phyloP scores from a whole-genome alignment of 2,797 vertebrate species.

The Odontamblyopus rebecca region DNA sequence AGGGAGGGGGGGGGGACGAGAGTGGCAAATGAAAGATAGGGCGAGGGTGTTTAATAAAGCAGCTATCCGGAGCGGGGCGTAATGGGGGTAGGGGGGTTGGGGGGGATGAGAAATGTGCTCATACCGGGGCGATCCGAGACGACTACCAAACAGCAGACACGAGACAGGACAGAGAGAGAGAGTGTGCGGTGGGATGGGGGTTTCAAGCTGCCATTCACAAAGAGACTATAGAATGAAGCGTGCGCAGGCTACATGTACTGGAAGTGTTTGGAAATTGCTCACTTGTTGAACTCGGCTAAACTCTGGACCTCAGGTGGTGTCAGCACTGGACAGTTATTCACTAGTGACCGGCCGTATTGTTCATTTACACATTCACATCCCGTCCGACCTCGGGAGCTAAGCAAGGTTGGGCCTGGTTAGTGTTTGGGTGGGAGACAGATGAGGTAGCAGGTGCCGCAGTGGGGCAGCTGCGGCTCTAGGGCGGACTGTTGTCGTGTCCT shows the following conservation, averaged over 20 bases:
- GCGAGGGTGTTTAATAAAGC: slow-evolving; percentile 77
- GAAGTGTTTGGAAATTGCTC: neutral
- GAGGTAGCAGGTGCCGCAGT: too few relatives aligned
- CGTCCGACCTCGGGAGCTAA: too few relatives aligned
- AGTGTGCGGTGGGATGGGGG: neutral
- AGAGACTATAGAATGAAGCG: neutral
- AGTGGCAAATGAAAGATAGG: slow-evolving; percentile 74
- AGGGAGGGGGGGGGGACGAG: slow-evolving; percentile 28
- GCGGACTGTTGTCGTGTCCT: too few relatives aligned
- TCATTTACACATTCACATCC: too few relatives aligned
- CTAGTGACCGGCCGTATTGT: too few relatives aligned
- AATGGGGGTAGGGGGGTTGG: slow-evolving; percentile 60
- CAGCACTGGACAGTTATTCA: too few relatives aligned
- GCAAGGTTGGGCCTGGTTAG: too few relatives aligned
- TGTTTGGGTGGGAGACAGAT: too few relatives aligned
- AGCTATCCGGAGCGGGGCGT: slow-evolving; percentile 62
- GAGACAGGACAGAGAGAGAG: slow-evolving; percentile 26
- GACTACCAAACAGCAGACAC: slow-evolving; percentile 66
- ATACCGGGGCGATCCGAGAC: slow-evolving; percentile 70
- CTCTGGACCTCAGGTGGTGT: too few relatives aligned
- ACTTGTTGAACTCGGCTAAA: neutral
- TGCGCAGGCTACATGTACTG: too few relatives aligned
- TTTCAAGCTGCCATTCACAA: slow-evolving; percentile 2
- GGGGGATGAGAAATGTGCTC: slow-evolving; percentile 76
- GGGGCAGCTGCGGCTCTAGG: too few relatives aligned